Percentiles rank a stretch among this genome's conserved stretches.
Evolutionary conservation across 2,888 invertebrate species (phyloP).

Genomic region (Caradrina kadenii): DNA sequence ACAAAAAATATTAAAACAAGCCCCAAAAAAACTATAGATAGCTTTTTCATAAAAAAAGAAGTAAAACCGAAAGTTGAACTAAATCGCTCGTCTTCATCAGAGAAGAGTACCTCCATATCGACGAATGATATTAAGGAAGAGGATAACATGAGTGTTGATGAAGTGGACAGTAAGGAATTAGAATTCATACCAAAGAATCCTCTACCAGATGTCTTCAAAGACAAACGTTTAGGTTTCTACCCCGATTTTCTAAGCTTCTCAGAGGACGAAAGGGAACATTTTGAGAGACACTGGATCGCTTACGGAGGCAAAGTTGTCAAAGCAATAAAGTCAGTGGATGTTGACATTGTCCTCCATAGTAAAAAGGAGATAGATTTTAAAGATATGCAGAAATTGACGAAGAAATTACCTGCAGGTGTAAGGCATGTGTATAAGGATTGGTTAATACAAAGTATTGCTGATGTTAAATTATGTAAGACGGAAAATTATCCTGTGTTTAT

Average conservation of each 20-base stretch:
- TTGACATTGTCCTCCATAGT: constrained; percentile 83
- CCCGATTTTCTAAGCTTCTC: constrained; percentile 86
- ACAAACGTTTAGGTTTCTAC: constrained; percentile 82
- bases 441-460: constrained; percentile 83
- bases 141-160: constrained; percentile 53
- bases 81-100: constrained; percentile 26
- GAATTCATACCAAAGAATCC: constrained; percentile 76
- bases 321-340: constrained; percentile 75
- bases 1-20: constrained; percentile 50
- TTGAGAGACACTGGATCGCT: constrained; percentile 92
- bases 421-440: constrained; percentile 83
- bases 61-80: constrained; percentile 28
- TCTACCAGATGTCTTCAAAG: constrained; percentile 80
- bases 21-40: constrained; percentile 50
- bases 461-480: constrained; percentile 77
- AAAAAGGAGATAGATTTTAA: constrained; percentile 72
- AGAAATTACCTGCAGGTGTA: constrained; percentile 71
- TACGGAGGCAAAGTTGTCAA: constrained; percentile 89
- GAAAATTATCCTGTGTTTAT: constrained; percentile 77
- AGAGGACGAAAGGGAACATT: constrained; percentile 78
- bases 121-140: constrained; percentile 33
- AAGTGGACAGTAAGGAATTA: constrained; percentile 50
- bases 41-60: constrained; percentile 55
- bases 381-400: constrained; percentile 76
- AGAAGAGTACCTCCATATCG: background rate